phyloP scores from a whole-genome alignment of 2,113 vertebrate species.

The Mixornis gularis region DNA sequence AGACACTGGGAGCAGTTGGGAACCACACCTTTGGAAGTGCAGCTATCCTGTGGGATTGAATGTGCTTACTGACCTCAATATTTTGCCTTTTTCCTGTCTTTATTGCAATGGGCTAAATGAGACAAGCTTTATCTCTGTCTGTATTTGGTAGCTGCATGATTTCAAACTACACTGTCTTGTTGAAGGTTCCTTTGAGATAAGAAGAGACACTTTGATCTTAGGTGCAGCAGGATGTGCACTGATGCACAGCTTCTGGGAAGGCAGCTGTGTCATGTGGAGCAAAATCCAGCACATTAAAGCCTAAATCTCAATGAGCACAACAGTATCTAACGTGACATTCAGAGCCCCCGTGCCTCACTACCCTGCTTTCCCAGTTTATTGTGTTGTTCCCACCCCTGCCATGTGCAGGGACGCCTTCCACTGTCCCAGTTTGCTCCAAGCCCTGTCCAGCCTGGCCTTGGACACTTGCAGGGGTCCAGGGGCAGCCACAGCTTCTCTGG shows the following conservation, averaged over 20 bases:
- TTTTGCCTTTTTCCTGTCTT: constrained; percentile 4
- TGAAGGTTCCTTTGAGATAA: constrained; percentile 50
- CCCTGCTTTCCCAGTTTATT: constrained; percentile 42
- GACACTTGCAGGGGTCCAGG: neutral
- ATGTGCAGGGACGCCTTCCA: neutral
- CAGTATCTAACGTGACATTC: constrained; percentile 47
- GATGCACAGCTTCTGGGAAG: constrained; percentile 36
- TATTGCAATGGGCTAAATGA: constrained; percentile 47
- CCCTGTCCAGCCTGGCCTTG: neutral
- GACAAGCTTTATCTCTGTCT: constrained; percentile 51
- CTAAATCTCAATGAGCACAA: constrained; percentile 43
- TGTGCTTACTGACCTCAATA: constrained; percentile 21
- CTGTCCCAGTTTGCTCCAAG: neutral
- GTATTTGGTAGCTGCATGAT: constrained; percentile 33
- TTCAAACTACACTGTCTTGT: constrained; percentile 40
- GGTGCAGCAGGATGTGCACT: neutral
- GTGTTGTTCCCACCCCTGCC: neutral
- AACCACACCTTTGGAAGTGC: neutral
- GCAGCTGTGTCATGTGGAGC: neutral
- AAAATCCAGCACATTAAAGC: constrained; percentile 59
- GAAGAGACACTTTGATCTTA: constrained; percentile 35
- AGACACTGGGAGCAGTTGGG: neutral
- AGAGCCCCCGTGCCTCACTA: constrained; percentile 53
- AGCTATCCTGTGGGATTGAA: neutral
- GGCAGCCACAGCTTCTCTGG: neutral